These are phyloP conservation scores for Ormyrus nitidulus DNA, from an alignment of 2,888 invertebrate species.

Conservation along the genomic window DNA sequence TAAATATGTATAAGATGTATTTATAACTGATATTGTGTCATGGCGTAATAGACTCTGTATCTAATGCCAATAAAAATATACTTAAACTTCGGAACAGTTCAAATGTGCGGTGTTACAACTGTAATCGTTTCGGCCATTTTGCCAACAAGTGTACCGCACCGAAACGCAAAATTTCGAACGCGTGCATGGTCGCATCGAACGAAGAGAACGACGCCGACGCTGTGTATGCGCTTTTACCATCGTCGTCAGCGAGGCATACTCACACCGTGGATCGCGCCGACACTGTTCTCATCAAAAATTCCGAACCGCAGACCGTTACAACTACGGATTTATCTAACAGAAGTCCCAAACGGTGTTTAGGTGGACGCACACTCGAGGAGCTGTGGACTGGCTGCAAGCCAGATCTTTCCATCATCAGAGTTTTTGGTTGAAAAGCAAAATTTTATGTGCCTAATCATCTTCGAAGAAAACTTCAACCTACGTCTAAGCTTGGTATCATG, in stretches of 20 bases:
- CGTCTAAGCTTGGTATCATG: neutral
- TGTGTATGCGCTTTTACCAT: constrained; percentile 4
- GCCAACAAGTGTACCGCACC: constrained; percentile 4
- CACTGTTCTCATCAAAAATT: neutral
- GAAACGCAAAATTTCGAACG: neutral
- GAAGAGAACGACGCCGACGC: constrained; percentile 9
- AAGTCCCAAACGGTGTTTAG: neutral
- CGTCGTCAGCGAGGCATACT: neutral
- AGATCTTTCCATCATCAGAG: neutral
- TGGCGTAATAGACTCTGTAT: too few relatives aligned
- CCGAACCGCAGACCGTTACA: neutral
- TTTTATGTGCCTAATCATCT: too few relatives aligned
- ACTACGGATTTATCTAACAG: neutral
- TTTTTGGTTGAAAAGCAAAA: too few relatives aligned
- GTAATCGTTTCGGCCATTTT: constrained; percentile 14
- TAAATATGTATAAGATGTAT: too few relatives aligned
- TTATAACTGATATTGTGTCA: too few relatives aligned
- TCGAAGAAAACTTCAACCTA: neutral
- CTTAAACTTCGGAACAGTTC: neutral
- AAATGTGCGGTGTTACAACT: neutral
- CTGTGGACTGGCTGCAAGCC: neutral
- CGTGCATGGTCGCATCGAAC: neutral
- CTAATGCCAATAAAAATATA: too few relatives aligned
- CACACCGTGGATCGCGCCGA: neutral
- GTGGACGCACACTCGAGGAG: neutral